phyloP scores from a whole-genome alignment of 2,797 vertebrate genomes.

The Margarornis squamiger region DNA sequence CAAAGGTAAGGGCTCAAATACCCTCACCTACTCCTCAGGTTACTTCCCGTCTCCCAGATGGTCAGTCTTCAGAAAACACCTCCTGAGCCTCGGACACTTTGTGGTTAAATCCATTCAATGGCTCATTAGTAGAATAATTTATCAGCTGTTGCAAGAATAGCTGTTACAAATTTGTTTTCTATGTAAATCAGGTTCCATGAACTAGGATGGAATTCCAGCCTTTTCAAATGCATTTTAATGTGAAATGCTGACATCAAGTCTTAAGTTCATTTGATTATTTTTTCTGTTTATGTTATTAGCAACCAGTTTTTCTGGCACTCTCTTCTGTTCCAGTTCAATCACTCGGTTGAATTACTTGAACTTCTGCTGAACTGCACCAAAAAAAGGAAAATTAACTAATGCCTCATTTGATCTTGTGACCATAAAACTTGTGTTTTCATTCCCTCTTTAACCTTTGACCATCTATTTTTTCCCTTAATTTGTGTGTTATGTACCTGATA shows the following conservation, averaged over 20 bases:
- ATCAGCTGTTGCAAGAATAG: constrained; percentile 7
- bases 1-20: neutral
- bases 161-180: neutral
- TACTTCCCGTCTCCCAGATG: neutral
- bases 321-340: constrained; percentile 65
- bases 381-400: constrained; percentile 69
- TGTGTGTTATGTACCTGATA: constrained; percentile 64
- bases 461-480: constrained; percentile 64
- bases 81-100: neutral
- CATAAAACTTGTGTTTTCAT: constrained; percentile 67
- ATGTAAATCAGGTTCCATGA: neutral
- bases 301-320: constrained; percentile 57
- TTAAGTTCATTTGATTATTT: constrained; percentile 61
- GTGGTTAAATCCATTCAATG: neutral
- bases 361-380: constrained; percentile 64
- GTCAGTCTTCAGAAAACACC: neutral
- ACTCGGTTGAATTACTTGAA: constrained; percentile 67
- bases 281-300: constrained; percentile 61
- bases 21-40: neutral
- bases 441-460: constrained; percentile 69
- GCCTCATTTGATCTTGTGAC: constrained; percentile 72
- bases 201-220: constrained; percentile 18
- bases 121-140: constrained; percentile 48
- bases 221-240: constrained; percentile 46
- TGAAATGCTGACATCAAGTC: constrained; percentile 45